A percentile compares a stretch with the other conserved stretches of the same genome.
Evolutionary conservation across 2,797 vertebrate species (phyloP).

Genomic region (Forpus xanthops): DNA sequence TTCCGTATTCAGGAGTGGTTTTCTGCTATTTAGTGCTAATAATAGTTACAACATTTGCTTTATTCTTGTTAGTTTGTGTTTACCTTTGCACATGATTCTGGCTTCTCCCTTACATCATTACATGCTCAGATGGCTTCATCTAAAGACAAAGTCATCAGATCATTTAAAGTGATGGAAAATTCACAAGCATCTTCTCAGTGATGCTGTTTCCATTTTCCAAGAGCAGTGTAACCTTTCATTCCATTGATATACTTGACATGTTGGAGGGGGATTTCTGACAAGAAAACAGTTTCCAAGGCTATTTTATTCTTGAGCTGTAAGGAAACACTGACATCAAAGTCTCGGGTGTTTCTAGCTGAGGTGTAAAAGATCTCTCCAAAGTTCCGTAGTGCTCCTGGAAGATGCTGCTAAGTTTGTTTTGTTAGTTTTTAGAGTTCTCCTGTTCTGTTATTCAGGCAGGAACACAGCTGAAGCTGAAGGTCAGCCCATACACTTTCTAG

Average conservation of each 20-base stretch:
- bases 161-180: slow-evolving; percentile 1
- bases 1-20: not conserved
- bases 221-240: not conserved
- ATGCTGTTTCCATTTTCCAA: not conserved
- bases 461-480: not conserved
- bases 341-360: not conserved
- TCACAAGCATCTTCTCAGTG: not conserved
- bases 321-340: not conserved
- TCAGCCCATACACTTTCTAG: slow-evolving; percentile 36
- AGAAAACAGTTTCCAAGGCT: not conserved
- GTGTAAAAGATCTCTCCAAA: not conserved
- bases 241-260: not conserved
- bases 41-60: not conserved
- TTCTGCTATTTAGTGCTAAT: not conserved
- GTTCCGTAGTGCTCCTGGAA: not conserved
- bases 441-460: not conserved
- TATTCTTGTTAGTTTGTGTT: slow-evolving; percentile 4
- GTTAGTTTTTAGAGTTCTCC: not conserved
- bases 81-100: not conserved
- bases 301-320: not conserved
- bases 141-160: not conserved
- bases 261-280: not conserved
- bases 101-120: not conserved
- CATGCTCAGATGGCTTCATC: slow-evolving; percentile 10
- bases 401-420: not conserved